Base-by-base conservation (phyloP, 2,888 invertebrate species). In the Eugnorisma glareosa region DNA sequence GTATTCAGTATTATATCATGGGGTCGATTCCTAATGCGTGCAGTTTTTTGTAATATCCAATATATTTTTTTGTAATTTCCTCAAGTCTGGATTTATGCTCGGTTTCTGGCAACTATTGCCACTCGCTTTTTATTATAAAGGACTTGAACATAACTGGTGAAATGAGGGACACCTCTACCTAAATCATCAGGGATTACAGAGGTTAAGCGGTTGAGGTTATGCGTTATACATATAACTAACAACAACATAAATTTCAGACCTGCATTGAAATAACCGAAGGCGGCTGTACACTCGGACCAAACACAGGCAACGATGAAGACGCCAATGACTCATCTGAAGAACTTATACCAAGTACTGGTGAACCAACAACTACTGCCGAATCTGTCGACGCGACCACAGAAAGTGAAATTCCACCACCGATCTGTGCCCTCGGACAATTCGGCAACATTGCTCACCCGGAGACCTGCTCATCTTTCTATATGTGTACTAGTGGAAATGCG, bases 271-370 rank as follows among this genome's bases (percentile, higher is more conserved):
- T 85, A 31, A 57, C 75, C 13, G 78, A 79, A 64, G 73, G 81
- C 11, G 85, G 85, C 10, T 85, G 85, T 10, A 81, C 84, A 0
- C 37, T 83, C 0, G 81, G 81, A 31, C 4, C 48, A 31, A 72
- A 24, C 21, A 54, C 69, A 40, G 54, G 3, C 18, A 69, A 10
- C 1, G 45, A 70, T 13, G 15, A 63, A 31, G 37, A 61, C 1
- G 24, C 11, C 0, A 54, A 54, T 24, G 59, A 21, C 6, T 64
- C 64, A 31, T 21, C 51, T 1, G 81, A 66, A 66, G 59, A 45
- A 35, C 21, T 28, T 31, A 1, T 37, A 11, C 7, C 21, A 21
- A 4, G 45, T 11, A 45, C 71, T 0, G 51, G n/a, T 6, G n/a
- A n/a, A 18, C 0, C 18, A n/a, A 21, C n/a, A 6, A 63, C 54